phyloP scores from a whole-genome alignment of 2,113 vertebrate genomes.

The Callopanchax toddi region DNA sequence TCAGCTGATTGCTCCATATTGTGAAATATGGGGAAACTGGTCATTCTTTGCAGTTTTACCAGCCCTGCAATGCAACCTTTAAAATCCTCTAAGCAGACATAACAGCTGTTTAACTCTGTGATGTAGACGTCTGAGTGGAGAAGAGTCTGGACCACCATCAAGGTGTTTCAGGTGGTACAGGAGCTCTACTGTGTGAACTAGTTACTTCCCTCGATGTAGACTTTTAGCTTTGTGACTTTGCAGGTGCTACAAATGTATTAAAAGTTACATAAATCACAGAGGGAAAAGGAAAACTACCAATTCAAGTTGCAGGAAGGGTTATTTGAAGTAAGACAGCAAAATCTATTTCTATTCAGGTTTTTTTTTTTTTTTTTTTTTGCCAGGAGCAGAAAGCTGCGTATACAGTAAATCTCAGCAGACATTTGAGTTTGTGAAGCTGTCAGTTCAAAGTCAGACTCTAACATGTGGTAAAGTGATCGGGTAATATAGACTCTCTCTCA shows the following conservation, averaged over 20 bases:
- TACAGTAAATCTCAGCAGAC: conserved; percentile 42
- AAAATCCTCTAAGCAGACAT: too few relatives aligned
- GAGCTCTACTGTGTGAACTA: too few relatives aligned
- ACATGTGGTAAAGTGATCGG: conserved; percentile 29
- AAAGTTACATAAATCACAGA: neutral
- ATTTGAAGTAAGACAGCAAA: neutral
- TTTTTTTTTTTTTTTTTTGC: too few relatives aligned
- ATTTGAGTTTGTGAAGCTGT: conserved; percentile 39
- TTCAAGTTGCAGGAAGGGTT: neutral
- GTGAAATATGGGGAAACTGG: too few relatives aligned
- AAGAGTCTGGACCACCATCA: too few relatives aligned
- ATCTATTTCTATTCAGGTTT: neutral
- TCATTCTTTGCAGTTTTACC: too few relatives aligned
- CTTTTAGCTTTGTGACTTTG: neutral
- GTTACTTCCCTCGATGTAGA: too few relatives aligned
- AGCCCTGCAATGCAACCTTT: too few relatives aligned
- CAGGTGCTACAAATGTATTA: neutral
- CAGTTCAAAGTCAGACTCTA: conserved; percentile 30
- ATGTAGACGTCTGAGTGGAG: too few relatives aligned
- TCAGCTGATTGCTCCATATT: too few relatives aligned
- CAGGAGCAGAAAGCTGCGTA: conserved; percentile 27
- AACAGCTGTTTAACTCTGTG: too few relatives aligned
- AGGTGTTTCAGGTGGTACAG: too few relatives aligned
- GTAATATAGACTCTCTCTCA: conserved; percentile 23
- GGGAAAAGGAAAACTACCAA: neutral